A percentile compares a stretch with the other conserved stretches of the same genome.
phyloP scores from a whole-genome alignment of 2,797 vertebrate genomes.

The Ctenopoma multispine region DNA sequence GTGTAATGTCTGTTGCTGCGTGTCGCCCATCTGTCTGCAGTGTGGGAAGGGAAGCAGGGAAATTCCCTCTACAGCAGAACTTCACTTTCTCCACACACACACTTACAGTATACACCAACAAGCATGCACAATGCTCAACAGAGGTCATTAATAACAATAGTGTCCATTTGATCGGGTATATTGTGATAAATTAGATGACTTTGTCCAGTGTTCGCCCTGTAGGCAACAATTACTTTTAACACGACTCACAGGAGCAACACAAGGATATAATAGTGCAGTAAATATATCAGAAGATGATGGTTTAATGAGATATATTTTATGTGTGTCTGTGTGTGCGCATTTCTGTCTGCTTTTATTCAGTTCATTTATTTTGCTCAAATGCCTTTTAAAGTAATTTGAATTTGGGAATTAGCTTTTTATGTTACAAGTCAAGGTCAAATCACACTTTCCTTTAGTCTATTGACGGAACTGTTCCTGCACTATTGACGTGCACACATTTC shows the following conservation, averaged over 20 bases:
- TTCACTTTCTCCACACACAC: slow-evolving; percentile 5
- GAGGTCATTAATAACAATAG: slow-evolving; percentile 25
- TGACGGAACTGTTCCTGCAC: too few relatives aligned
- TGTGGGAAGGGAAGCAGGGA: background rate
- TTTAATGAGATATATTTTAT: background rate
- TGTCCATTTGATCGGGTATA: slow-evolving; percentile 24
- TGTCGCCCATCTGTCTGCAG: slow-evolving; percentile 32
- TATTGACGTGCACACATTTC: too few relatives aligned
- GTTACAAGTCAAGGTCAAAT: too few relatives aligned
- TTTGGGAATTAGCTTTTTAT: too few relatives aligned
- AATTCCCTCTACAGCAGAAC: slow-evolving; percentile 29
- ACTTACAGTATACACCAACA: background rate
- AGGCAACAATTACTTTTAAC: slow-evolving; percentile 51
- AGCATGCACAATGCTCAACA: slow-evolving; percentile 3
- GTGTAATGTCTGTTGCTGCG: slow-evolving; percentile 35
- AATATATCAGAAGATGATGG: slow-evolving; percentile 1
- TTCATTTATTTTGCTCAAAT: too few relatives aligned
- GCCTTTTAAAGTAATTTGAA: too few relatives aligned
- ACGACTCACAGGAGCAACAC: slow-evolving; percentile 35
- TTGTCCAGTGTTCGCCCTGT: slow-evolving; percentile 41
- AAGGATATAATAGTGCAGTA: slow-evolving; percentile 5
- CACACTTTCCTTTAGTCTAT: too few relatives aligned
- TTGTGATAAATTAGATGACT: slow-evolving; percentile 58
- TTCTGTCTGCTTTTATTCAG: too few relatives aligned
- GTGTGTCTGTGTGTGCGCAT: background rate